A percentile compares a stretch with the other conserved stretches of the same genome.
phyloP scores from a whole-genome alignment of 2,888 invertebrate species.

The Metellina segmentata region DNA sequence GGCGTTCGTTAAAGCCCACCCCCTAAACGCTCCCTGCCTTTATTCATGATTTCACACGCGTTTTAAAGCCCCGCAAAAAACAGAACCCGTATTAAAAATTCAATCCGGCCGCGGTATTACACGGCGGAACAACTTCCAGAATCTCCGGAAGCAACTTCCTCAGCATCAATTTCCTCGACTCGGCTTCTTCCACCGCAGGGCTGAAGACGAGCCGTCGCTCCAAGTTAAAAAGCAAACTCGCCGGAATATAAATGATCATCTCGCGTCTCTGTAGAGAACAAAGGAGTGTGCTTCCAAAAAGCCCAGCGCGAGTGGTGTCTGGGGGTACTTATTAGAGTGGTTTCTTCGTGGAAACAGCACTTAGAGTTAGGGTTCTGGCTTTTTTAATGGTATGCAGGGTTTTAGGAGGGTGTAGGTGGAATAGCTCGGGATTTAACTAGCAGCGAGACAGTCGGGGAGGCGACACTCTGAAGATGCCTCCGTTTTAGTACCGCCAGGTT shows the following conservation, averaged over 20 bases:
- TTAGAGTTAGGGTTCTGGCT: constrained; percentile 38
- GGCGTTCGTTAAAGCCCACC: not conserved
- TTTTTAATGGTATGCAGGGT: no score
- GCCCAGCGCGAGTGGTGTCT: not conserved
- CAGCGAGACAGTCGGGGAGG: no score
- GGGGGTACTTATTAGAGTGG: constrained; percentile 58
- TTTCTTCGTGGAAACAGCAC: constrained; percentile 39
- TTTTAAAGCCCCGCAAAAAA: not conserved
- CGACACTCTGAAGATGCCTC: no score
- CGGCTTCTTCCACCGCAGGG: no score
- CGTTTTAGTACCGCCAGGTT: no score
- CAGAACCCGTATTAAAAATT: not conserved
- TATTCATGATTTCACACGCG: not conserved
- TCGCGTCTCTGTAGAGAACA: not conserved
- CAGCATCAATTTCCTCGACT: no score
- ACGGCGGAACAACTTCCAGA: not conserved
- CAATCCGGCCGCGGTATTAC: not conserved
- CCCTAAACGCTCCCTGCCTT: not conserved
- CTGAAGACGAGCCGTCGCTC: constrained; percentile 11
- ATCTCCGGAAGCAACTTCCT: not conserved
- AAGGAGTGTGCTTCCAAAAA: no score
- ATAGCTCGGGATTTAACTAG: no score
- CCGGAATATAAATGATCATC: constrained; percentile 67
- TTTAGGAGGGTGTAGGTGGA: no score
- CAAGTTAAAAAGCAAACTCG: constrained; percentile 67